Percentiles rank a stretch among this genome's conserved stretches.
phyloP scores from a whole-genome alignment of 1,140 invertebrate species.

The Heterodera schachtii region DNA sequence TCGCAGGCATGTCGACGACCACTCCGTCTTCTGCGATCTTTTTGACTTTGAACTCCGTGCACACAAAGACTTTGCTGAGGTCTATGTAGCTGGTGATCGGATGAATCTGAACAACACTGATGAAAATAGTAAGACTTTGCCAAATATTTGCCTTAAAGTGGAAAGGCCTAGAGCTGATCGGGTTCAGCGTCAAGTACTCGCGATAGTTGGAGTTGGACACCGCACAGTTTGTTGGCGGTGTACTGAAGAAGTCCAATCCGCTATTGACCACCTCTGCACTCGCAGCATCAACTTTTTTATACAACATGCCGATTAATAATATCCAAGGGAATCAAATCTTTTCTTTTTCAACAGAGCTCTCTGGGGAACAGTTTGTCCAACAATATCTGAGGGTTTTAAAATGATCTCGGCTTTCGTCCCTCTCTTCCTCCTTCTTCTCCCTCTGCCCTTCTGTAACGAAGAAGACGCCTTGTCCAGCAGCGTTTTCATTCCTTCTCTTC shows the following conservation, averaged over 20 bases:
- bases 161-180: background rate
- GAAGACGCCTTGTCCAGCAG: background rate
- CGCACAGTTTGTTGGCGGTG: background rate
- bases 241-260: background rate
- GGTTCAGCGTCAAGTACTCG: background rate
- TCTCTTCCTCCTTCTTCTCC: background rate
- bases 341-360: background rate
- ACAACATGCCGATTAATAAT: background rate
- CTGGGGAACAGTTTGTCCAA: background rate
- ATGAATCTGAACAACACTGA: slow-evolving; percentile 8
- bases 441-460: background rate
- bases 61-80: background rate
- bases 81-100: slow-evolving; percentile 9
- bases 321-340: background rate
- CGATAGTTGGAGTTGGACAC: background rate
- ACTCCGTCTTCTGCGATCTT: background rate
- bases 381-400: background rate
- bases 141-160: background rate
- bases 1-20: background rate
- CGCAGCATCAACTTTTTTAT: slow-evolving; percentile 9
- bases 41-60: background rate
- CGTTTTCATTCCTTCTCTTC: background rate
- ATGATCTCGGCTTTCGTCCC: background rate
- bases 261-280: slow-evolving; percentile 1
- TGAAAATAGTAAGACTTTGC: too few species aligned